Conservation (phyloP, 2,797 vertebrate species). For the Anniella stebbinsi region DNA sequence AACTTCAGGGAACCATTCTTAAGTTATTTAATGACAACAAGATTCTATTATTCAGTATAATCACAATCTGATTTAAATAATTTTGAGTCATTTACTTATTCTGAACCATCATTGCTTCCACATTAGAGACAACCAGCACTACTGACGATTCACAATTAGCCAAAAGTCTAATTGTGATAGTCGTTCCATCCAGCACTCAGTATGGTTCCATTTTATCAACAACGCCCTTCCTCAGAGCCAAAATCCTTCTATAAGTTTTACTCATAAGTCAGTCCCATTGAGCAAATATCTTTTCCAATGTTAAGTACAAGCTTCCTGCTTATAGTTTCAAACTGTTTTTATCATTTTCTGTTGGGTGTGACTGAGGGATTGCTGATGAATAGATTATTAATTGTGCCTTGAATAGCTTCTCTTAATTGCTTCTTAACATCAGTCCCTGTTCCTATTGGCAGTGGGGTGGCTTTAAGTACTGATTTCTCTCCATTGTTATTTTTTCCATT, state of each 20-base stretch:
- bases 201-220: background rate
- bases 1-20: background rate
- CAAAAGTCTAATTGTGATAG: background rate
- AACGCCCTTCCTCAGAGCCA: background rate
- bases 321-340: background rate
- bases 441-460: background rate
- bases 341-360: background rate
- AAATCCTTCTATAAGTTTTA: no score
- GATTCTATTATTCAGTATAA: background rate
- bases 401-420: background rate
- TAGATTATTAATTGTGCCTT: background rate
- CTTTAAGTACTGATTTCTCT: background rate
- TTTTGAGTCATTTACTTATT: conserved; percentile 10
- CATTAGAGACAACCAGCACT: background rate
- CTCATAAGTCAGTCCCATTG: background rate
- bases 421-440: background rate
- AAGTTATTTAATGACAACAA: background rate
- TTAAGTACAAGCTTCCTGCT: background rate
- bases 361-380: background rate
- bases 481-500: background rate
- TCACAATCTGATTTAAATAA: background rate
- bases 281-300: background rate
- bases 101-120: background rate
- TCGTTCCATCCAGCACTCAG: background rate
- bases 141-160: background rate